Percentiles rank a stretch among this genome's conserved stretches.
phyloP scores from a whole-genome alignment of 1,140 invertebrate genomes.

The silkworm (Bombyx mori) region ASM3026992v2 NC_085119.1:8800501-8801000 shows the following conservation, averaged over 20 bases:
- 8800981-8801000: conserved; percentile 57
- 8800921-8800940: conserved; percentile 71
- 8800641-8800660: no score
- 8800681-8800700: conserved; percentile 53
- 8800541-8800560: no score
- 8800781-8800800: conserved; percentile 70
- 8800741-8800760: conserved; percentile 18
- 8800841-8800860: conserved; percentile 70
- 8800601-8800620: no score
- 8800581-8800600: no score
- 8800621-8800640: no score
- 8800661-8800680: conserved; percentile 5
- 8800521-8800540: no score
- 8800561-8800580: no score
- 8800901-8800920: conserved; percentile 57
- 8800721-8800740: conserved; percentile 24
- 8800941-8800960: conserved; percentile 69
- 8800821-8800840: conserved; percentile 69
- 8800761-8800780: conserved; percentile 60
- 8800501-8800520: no score
- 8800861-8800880: conserved; percentile 51
- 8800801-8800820: conserved; percentile 66
- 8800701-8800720: conserved; percentile 47
- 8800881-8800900: conserved; percentile 36
- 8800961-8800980: conserved; percentile 69